phyloP scores from a whole-genome alignment of 2,797 vertebrate genomes.

The Gadopsis bispinosus region DNA sequence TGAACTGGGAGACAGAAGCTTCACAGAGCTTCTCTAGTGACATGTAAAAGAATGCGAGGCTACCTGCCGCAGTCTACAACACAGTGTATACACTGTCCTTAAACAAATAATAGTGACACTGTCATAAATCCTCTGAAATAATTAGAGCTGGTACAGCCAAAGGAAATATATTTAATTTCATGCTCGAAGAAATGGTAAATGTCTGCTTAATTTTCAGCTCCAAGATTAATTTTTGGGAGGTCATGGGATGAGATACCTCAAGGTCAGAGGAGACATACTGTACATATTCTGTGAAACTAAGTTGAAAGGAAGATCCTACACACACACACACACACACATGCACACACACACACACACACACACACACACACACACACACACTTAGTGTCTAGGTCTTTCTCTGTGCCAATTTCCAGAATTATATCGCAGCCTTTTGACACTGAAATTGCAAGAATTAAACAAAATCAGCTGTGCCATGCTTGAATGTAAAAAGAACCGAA shows the following conservation, averaged over 20 bases:
- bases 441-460: constrained; percentile 43
- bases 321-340: too few relatives aligned
- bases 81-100: constrained; percentile 32
- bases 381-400: not conserved
- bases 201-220: constrained; percentile 45
- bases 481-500: constrained; percentile 30
- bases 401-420: constrained; percentile 29
- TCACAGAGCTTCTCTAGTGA: constrained; percentile 39
- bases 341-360: not conserved
- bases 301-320: constrained; percentile 11
- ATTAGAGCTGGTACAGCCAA: constrained; percentile 52
- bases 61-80: constrained; percentile 14
- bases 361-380: not conserved
- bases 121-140: constrained; percentile 64
- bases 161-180: constrained; percentile 69
- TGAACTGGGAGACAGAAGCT: constrained; percentile 55
- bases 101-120: constrained; percentile 49
- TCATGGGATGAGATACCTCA: constrained; percentile 17
- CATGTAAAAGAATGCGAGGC: constrained; percentile 53
- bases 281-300: constrained; percentile 22
- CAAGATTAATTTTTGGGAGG: constrained; percentile 63
- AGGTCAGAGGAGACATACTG: constrained; percentile 43
- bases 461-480: constrained; percentile 2
- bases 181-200: constrained; percentile 54
- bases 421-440: constrained; percentile 27